Conservation (phyloP, 2,797 vertebrate species). For the Acridotheres tristis region DNA sequence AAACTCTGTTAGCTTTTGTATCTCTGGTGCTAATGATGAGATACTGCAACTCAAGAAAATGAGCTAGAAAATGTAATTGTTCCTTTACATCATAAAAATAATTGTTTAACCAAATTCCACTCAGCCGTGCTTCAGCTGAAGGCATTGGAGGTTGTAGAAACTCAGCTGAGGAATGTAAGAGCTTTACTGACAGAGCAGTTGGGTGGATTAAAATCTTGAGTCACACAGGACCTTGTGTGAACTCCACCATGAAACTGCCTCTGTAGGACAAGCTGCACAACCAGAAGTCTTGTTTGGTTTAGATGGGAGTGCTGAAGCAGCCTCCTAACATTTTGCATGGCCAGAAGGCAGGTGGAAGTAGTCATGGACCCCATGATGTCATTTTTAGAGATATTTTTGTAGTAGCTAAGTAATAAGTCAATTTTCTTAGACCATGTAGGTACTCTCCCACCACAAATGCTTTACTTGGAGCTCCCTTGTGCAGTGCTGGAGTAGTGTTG, state of each 20-base stretch:
- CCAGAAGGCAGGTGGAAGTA: not conserved
- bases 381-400: not conserved
- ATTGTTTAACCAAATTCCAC: not conserved
- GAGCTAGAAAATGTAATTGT: not conserved
- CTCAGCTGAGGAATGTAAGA: not conserved
- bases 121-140: not conserved
- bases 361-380: not conserved
- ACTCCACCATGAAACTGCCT: not conserved
- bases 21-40: not conserved
- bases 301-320: not conserved
- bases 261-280: not conserved
- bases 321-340: not conserved
- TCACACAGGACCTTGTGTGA: rapidly evolving
- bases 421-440: not conserved
- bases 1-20: not conserved
- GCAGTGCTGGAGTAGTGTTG: not conserved
- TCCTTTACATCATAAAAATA: not conserved
- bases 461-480: not conserved
- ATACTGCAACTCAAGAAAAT: not conserved
- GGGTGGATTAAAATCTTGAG: not conserved
- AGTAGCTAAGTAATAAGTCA: not conserved
- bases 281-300: not conserved
- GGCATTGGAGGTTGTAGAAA: not conserved
- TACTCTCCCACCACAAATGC: not conserved
- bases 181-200: rapidly evolving